Evolutionary conservation across 2,113 vertebrate species (phyloP).

Genomic region (Xenus cinereus): DNA sequence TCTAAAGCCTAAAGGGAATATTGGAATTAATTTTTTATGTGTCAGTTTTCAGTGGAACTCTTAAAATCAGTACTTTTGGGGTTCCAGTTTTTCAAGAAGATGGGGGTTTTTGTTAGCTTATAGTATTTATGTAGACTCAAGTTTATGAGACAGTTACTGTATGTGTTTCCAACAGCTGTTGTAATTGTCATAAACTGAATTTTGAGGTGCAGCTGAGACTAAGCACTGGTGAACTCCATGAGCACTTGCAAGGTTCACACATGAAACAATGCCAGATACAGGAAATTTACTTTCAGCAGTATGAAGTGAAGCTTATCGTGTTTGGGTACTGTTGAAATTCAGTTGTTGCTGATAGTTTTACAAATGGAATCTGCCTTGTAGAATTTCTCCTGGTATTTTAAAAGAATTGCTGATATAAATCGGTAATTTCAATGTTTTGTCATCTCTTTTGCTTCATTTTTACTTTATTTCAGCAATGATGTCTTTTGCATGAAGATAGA

Average conservation of each 20-base stretch:
- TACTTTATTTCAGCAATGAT: neutral
- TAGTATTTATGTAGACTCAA: neutral
- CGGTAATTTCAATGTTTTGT: neutral
- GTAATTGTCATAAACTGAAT: neutral
- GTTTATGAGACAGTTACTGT: neutral
- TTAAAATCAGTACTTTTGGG: neutral
- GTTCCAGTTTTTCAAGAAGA: neutral
- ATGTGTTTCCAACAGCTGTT: neutral
- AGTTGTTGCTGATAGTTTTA: neutral
- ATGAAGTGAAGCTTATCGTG: neutral
- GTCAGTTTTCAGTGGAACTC: neutral
- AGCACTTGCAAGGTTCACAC: neutral
- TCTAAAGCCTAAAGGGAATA: neutral
- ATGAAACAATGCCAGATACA: slow-evolving; percentile 32
- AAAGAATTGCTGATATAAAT: neutral
- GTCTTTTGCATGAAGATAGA: neutral
- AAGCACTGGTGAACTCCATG: neutral
- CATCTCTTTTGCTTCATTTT: neutral
- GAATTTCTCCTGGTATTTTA: neutral
- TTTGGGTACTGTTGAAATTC: neutral
- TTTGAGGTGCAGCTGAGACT: neutral
- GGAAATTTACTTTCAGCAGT: slow-evolving; percentile 7
- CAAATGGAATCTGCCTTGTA: neutral
- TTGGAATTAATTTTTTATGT: neutral
- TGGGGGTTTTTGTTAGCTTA: neutral